These are phyloP conservation scores for Seira musarum DNA, from an alignment of 2,888 invertebrate species.

Conservation along the genomic window DNA sequence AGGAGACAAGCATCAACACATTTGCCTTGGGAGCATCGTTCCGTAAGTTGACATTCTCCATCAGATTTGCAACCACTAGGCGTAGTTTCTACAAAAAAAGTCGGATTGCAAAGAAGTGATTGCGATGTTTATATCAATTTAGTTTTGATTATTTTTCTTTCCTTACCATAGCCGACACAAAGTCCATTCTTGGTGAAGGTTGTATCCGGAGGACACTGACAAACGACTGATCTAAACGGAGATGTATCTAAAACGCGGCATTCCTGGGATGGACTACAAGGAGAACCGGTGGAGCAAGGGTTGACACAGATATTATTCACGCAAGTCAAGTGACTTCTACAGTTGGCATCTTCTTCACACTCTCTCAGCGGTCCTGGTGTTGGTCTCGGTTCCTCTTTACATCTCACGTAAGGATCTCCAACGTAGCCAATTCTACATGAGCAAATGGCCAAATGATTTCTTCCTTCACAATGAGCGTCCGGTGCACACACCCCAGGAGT, in stretches of 20 bases:
- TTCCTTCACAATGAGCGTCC: slow-evolving; percentile 83
- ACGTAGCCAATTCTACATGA: slow-evolving; percentile 82
- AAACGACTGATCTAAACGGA: slow-evolving; percentile 88
- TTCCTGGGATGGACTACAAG: slow-evolving; percentile 84
- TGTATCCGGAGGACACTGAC: slow-evolving; percentile 88
- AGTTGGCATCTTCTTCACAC: slow-evolving; percentile 84
- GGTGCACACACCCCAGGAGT: slow-evolving; percentile 86
- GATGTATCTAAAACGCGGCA: slow-evolving; percentile 85
- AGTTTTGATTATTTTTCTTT: background rate
- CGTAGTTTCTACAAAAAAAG: slow-evolving; percentile 72
- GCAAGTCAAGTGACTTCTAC: slow-evolving; percentile 83
- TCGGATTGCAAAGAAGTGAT: background rate
- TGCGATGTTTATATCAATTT: slow-evolving; percentile 4
- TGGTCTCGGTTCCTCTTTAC: slow-evolving; percentile 71
- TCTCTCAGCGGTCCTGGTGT: slow-evolving; percentile 73
- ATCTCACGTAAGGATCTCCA: slow-evolving; percentile 86
- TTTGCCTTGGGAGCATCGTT: slow-evolving; percentile 83
- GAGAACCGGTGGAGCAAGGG: slow-evolving; percentile 78
- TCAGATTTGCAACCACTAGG: slow-evolving; percentile 74
- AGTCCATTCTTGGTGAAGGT: slow-evolving; percentile 82
- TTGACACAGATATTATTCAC: slow-evolving; percentile 84
- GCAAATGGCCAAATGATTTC: slow-evolving; percentile 85
- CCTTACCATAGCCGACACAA: slow-evolving; percentile 77
- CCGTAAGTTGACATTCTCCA: slow-evolving; percentile 82
- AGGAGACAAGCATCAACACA: slow-evolving; percentile 86